phyloP scores from a whole-genome alignment of 2,888 invertebrate genomes.

The Macrostomum cliftonense region DNA sequence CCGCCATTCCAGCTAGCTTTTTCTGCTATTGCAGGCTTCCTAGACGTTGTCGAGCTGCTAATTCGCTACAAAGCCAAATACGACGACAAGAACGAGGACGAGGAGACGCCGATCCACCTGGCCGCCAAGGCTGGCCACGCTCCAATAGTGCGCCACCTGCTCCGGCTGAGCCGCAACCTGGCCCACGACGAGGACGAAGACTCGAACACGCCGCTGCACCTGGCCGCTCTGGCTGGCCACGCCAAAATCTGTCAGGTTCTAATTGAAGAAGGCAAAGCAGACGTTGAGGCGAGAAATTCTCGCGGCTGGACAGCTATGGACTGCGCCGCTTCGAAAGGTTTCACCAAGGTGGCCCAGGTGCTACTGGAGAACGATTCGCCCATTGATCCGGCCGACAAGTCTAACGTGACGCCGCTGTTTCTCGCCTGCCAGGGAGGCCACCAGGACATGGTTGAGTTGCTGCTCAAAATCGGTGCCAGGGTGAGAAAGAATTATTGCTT shows the following conservation, averaged over 20 bases:
- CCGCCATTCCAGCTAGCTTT: too few relatives aligned
- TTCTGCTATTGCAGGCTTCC: not conserved
- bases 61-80: conserved; percentile 33
- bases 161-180: conserved; percentile 25
- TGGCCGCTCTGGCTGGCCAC: conserved; percentile 36
- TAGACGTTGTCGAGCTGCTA: conserved; percentile 24
- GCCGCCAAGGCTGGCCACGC: conserved; percentile 35
- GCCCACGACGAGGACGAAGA: conserved; percentile 38
- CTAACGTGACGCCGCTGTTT: conserved; percentile 39
- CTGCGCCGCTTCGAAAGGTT: conserved; percentile 38
- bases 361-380: conserved; percentile 35
- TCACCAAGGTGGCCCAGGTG: conserved; percentile 27
- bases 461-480: conserved; percentile 17
- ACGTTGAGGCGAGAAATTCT: conserved; percentile 38
- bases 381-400: conserved; percentile 38
- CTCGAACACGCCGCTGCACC: conserved; percentile 37
- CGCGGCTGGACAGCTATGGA: conserved; percentile 39
- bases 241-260: conserved; percentile 31
- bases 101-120: conserved; percentile 38
- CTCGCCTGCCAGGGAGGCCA: conserved; percentile 36
- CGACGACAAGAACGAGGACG: conserved; percentile 39
- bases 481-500: too few relatives aligned
- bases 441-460: conserved; percentile 29
- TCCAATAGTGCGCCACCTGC: conserved; percentile 28
- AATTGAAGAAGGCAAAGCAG: conserved; percentile 33